phyloP scores from a whole-genome alignment of 2,888 invertebrate species.

The Diarsia rubi region DNA sequence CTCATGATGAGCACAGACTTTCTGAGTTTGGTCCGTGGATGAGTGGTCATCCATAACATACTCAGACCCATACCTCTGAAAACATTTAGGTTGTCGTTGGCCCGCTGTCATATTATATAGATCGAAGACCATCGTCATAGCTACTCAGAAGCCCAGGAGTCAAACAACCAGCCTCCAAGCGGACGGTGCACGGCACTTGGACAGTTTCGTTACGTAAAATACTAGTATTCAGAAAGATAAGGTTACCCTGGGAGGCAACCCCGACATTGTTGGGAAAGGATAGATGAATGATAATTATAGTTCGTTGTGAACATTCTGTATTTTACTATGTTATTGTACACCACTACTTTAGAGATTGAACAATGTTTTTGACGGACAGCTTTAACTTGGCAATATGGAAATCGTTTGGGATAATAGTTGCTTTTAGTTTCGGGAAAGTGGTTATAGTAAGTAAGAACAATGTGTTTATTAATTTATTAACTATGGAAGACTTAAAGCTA shows the following conservation, averaged over 20 bases:
- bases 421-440: neutral
- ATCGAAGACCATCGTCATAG: neutral
- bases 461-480: too few relatives aligned
- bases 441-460: neutral
- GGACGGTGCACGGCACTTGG: too few relatives aligned
- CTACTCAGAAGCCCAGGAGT: neutral
- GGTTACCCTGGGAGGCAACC: neutral
- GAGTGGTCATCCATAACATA: neutral
- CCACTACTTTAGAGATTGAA: neutral
- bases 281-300: neutral
- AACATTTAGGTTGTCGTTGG: neutral
- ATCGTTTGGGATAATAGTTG: slow-evolving; percentile 22
- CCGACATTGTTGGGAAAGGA: neutral
- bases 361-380: slow-evolving; percentile 4
- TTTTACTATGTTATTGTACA: neutral
- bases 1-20: too few relatives aligned
- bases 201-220: neutral
- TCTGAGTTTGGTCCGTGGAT: neutral
- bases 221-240: neutral
- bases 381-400: slow-evolving; percentile 21
- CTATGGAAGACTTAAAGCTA: too few relatives aligned
- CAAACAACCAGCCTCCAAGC: neutral
- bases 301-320: slow-evolving; percentile 6
- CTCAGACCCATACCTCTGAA: neutral
- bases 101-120: neutral